Percentiles rank a stretch among this genome's conserved stretches.
phyloP scores from a whole-genome alignment of 2,888 invertebrate species.

The Cotesia congregata region DNA sequence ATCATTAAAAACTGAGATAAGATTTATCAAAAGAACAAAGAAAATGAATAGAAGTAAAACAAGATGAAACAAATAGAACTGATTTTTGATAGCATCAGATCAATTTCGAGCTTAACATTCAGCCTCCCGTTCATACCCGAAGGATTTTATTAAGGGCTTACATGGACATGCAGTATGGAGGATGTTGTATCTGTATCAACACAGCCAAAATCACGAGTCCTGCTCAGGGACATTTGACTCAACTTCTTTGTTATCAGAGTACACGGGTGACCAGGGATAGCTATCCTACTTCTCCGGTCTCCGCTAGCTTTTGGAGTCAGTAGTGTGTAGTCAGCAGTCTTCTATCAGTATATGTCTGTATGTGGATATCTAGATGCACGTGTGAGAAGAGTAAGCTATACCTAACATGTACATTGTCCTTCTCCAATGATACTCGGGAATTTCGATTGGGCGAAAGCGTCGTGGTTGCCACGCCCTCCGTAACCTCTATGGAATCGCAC shows the following conservation, averaged over 20 bases:
- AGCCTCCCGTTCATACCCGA: neutral
- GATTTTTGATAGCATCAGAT: neutral
- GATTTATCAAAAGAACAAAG: neutral
- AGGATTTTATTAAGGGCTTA: neutral
- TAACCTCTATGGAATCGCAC: constrained; percentile 48
- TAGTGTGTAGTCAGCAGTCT: constrained; percentile 13
- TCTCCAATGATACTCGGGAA: constrained; percentile 63
- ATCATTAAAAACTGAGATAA: no score
- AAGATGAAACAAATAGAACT: neutral
- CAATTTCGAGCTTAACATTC: neutral
- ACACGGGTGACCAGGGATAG: constrained; percentile 34
- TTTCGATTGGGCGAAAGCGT: constrained; percentile 68
- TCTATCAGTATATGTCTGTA: constrained; percentile 8
- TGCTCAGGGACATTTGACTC: constrained; percentile 36
- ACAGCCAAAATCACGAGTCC: constrained; percentile 14
- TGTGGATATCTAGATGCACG: neutral
- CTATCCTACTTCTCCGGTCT: constrained; percentile 23
- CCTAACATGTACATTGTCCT: constrained; percentile 64
- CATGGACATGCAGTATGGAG: constrained; percentile 3
- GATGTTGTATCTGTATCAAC: neutral
- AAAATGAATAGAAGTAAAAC: neutral
- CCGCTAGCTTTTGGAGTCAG: constrained; percentile 14
- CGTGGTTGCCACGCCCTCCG: constrained; percentile 64
- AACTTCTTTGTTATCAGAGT: constrained; percentile 39
- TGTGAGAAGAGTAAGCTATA: constrained; percentile 28